Percentiles rank a stretch among this genome's conserved stretches.
These are phyloP conservation scores for Mus minutoides DNA, from an alignment of 2,797 vertebrate genomes.

Conservation along the genomic window DNA sequence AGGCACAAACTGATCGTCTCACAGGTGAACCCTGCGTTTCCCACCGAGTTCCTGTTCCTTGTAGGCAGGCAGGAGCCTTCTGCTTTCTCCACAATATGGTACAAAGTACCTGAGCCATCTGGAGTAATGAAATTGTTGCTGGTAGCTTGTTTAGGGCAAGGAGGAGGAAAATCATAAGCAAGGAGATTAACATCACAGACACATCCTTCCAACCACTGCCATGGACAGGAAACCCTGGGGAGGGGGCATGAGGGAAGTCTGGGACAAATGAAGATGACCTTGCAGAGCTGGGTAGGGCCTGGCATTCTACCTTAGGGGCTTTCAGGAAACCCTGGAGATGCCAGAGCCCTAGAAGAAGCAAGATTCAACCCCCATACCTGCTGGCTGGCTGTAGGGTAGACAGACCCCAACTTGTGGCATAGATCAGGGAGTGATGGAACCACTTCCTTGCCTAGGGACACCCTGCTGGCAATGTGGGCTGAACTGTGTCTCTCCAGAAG, in stretches of 20 bases:
- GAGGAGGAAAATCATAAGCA: not conserved
- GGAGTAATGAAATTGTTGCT: not conserved
- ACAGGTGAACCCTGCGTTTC: not conserved
- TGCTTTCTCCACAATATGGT: not conserved
- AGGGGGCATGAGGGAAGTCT: fast-evolving
- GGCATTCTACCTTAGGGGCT: not conserved
- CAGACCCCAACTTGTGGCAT: no score
- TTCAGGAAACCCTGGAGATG: not conserved
- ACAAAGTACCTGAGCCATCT: not conserved
- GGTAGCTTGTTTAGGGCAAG: not conserved
- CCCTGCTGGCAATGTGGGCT: not conserved
- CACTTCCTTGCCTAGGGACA: not conserved
- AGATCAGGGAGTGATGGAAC: not conserved
- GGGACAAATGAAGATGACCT: not conserved
- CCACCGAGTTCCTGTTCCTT: not conserved
- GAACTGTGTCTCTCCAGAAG: not conserved
- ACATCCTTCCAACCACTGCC: not conserved
- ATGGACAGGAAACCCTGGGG: fast-evolving
- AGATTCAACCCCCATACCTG: not conserved
- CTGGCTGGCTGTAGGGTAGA: not conserved
- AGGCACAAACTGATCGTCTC: not conserved
- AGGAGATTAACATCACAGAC: no score
- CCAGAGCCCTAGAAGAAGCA: not conserved
- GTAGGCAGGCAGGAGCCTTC: not conserved
- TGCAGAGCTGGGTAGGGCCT: not conserved